Evolutionary conservation across 2,113 vertebrate species (phyloP).

Genomic region (Vulpes ferrilata): DNA sequence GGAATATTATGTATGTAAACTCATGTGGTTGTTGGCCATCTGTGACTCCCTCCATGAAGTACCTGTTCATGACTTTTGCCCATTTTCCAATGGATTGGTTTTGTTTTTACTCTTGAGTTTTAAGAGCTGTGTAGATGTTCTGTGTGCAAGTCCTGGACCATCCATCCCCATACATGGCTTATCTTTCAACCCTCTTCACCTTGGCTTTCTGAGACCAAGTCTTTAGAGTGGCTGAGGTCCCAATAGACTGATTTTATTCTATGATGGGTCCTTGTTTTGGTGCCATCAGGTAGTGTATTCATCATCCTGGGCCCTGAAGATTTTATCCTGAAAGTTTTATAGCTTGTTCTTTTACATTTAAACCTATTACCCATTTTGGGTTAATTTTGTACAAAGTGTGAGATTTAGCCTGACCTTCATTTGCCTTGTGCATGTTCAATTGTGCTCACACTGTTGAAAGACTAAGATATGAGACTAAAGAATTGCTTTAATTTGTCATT

Average conservation of each 20-base stretch:
- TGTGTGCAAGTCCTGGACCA: not conserved
- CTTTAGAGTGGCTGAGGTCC: not conserved
- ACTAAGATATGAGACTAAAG: not conserved
- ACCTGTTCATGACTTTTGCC: not conserved
- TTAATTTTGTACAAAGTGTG: not conserved
- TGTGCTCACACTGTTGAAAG: not conserved
- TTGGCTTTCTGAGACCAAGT: not conserved
- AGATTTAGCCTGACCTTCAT: not conserved
- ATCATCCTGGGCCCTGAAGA: not conserved
- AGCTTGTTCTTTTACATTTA: not conserved
- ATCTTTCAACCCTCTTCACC: not conserved
- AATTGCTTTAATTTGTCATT: not conserved
- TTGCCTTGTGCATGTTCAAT: not conserved
- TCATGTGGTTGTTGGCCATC: too few relatives aligned
- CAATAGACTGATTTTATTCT: not conserved
- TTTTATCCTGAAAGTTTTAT: not conserved
- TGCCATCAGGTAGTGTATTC: not conserved
- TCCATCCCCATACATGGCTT: accelerated
- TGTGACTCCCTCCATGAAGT: not conserved
- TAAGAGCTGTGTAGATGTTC: not conserved
- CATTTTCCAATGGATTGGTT: not conserved
- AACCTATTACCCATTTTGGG: not conserved
- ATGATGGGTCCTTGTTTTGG: not conserved
- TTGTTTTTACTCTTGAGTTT: not conserved
- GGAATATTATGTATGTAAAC: too few relatives aligned